Percentiles rank a stretch among this genome's conserved stretches.
These are phyloP conservation scores for Lagodon rhomboides DNA, from an alignment of 2,797 vertebrate genomes.

Conservation along the genomic window DNA sequence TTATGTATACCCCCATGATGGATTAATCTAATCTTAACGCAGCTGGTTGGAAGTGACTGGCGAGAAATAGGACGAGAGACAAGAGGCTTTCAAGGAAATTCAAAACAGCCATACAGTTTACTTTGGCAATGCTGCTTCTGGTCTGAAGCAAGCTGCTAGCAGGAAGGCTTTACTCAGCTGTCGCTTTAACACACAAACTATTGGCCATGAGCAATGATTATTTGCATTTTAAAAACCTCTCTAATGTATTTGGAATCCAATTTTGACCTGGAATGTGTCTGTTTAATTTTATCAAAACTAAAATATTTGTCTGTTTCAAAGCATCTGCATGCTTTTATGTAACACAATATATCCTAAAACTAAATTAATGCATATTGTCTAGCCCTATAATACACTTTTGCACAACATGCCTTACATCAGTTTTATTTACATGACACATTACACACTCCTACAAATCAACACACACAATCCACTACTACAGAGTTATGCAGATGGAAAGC, in stretches of 20 bases:
- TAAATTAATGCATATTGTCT: too few species aligned
- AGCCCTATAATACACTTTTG: background rate
- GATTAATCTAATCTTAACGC: conserved; percentile 76
- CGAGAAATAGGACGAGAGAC: conserved; percentile 53
- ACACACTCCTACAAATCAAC: background rate
- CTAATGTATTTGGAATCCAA: background rate
- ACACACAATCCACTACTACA: background rate
- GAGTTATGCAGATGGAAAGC: background rate
- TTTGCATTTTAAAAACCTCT: background rate
- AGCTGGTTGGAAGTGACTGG: conserved; percentile 69
- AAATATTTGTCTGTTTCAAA: too few species aligned
- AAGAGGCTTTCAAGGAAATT: conserved; percentile 65
- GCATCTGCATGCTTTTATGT: too few species aligned
- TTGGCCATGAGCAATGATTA: background rate
- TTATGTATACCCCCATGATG: conserved; percentile 75
- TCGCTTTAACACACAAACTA: background rate
- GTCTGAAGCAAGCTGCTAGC: background rate
- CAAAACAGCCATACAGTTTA: conserved; percentile 25
- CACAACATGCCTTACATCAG: background rate
- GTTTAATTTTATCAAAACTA: background rate
- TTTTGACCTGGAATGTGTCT: background rate
- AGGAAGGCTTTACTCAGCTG: conserved; percentile 7
- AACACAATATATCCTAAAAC: too few species aligned
- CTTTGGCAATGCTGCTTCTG: conserved; percentile 9
- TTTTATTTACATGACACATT: conserved; percentile 3